phyloP scores from a whole-genome alignment of 2,888 invertebrate genomes.

The Amphipoea oculea region DNA sequence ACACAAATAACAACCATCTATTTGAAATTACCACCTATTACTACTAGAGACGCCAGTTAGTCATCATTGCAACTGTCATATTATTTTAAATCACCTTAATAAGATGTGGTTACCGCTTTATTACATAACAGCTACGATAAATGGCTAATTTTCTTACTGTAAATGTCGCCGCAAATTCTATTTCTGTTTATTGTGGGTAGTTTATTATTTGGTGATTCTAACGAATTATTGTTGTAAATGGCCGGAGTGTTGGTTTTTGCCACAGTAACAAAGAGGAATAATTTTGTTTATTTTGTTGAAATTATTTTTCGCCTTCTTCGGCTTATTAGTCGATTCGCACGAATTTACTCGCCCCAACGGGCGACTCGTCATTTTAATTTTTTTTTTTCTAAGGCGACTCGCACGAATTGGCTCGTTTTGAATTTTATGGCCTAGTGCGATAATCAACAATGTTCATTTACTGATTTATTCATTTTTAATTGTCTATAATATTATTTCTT shows the following conservation, averaged over 20 bases:
- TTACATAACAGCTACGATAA: conserved; percentile 39
- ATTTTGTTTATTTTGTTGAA: not conserved
- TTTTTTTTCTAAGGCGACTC: no score
- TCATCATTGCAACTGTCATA: conserved; percentile 40
- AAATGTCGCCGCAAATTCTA: conserved; percentile 40
- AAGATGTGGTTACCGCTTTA: conserved; percentile 42
- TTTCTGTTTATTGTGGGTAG: conserved; percentile 11
- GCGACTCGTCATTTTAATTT: no score
- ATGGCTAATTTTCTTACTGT: conserved; percentile 40
- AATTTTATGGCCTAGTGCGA: not conserved
- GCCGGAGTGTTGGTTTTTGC: not conserved
- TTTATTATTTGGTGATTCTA: conserved; percentile 31
- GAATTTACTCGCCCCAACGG: no score
- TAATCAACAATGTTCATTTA: not conserved
- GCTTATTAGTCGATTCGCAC: no score
- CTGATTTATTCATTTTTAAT: not conserved
- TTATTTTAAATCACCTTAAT: conserved; percentile 59
- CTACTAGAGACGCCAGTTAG: conserved; percentile 21
- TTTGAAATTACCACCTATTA: conserved; percentile 51
- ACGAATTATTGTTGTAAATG: conserved; percentile 25
- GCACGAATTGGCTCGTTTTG: no score
- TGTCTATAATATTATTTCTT: not conserved
- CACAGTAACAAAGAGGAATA: not conserved
- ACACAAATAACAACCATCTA: conserved; percentile 24
- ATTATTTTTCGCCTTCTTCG: not conserved